Percentiles rank a stretch among this genome's conserved stretches.
Conservation (phyloP, 53 echinoderm and acorn worm genomes). For the Luidia sarsii region DNA sequence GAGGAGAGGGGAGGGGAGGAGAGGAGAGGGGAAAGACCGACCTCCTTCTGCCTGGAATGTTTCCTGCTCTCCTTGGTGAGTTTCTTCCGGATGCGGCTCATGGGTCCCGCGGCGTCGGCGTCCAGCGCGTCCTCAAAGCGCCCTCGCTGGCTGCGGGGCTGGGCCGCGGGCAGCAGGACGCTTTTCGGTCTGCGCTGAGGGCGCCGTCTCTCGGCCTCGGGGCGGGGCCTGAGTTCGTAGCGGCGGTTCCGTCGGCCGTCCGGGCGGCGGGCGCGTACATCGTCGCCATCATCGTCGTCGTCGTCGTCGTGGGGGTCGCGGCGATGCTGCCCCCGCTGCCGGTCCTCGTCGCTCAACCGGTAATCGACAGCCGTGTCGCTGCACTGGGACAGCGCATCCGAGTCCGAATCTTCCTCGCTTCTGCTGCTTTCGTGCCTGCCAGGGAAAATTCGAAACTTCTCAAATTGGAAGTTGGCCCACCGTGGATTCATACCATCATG, state of each 20-base stretch:
- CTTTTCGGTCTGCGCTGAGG: slow-evolving; percentile 27
- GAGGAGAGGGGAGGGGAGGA: no score
- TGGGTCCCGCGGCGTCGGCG: slow-evolving; percentile 73
- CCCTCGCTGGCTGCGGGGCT: slow-evolving; percentile 28
- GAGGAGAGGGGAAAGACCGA: background rate
- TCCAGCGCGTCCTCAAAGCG: slow-evolving; percentile 91
- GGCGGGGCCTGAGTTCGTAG: slow-evolving; percentile 49
- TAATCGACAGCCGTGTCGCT: slow-evolving; percentile 81
- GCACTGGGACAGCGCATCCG: slow-evolving; percentile 25
- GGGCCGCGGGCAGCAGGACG: slow-evolving; percentile 21
- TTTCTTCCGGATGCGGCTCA: slow-evolving; percentile 68
- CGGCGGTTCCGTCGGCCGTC: background rate
- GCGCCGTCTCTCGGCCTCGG: background rate
- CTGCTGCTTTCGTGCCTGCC: slow-evolving; percentile 31
- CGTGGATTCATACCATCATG: no score
- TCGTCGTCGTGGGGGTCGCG: background rate
- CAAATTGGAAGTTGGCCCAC: no score
- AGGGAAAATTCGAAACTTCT: no score
- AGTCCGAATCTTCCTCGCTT: slow-evolving; percentile 30
- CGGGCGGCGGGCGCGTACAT: no score
- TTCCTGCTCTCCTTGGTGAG: slow-evolving; percentile 63
- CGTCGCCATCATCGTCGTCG: background rate
- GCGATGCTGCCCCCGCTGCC: background rate
- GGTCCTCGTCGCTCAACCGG: background rate
- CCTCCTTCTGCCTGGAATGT: slow-evolving; percentile 65